Base-by-base conservation (phyloP, 2,797 vertebrate species). In the Notolabrus celidotus region DNA sequence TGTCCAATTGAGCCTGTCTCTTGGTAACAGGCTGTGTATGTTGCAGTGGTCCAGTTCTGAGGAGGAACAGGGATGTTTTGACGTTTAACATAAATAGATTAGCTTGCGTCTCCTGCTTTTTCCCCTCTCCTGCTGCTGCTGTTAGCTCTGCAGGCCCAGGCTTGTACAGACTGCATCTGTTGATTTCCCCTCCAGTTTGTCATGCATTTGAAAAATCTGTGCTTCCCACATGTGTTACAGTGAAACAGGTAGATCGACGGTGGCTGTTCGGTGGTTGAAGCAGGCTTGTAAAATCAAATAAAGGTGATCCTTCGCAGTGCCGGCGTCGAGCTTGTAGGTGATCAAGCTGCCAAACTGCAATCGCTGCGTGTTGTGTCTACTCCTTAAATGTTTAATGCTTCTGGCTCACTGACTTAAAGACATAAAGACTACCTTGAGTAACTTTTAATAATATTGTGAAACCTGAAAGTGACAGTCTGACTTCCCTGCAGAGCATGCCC, bases 21-120 rank as follows among this genome's bases (percentile, higher is more conserved):
- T 15, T 63, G 80, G 71, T 71, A 56, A 72, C 82, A 27, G 59
- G 25, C 54, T 63, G 14, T 83, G 62, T 70, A 56, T 59, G 63
- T 70, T 33, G 31, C 39, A 53, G 42, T 41, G 52, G 43, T 66
- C 42, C 11, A 64, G 41, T 4, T 67, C 59, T 75, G 83, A 84
- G 42, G 70, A 82, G 69, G 68, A 88, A 57, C 86, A 71, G 87
- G 75, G 64, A 84, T 71, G 82, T 79, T 89, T 83, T 75, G 71
- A 85, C 63, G 11, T 82, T 74, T 79, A 23, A 79, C 60, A 68
- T 63, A 75, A 84, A 79, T 86, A 78, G 46, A 82, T 74, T 36
- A 53, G 22, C 52, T 73, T 33, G 16, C 7, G 0, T 61, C 56
- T 73, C 49, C 39, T 14, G 1, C 1, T 66, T 29, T 20, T 16